Base-by-base conservation (phyloP, 2,888 invertebrate species). In the Endomychus coccineus region DNA sequence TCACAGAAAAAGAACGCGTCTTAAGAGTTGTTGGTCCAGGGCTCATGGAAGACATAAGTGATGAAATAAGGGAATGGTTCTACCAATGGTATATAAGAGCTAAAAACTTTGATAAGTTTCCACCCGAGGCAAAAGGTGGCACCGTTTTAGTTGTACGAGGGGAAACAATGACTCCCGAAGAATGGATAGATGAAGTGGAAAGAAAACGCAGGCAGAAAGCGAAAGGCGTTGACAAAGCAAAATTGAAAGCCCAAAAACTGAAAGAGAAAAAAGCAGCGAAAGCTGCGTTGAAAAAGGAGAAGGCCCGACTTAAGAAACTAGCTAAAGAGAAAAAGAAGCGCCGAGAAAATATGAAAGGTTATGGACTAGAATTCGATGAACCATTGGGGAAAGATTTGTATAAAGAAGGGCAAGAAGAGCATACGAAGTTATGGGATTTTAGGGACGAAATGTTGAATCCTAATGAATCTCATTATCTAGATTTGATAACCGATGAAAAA, bases 1-100 rank as follows among this genome's bases (percentile, higher is more conserved):
- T 71, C 2, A 68, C 67, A 38, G 75, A 76, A 59, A 71, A 71
- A 49, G 53, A 66, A 14, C 66, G 70, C 11, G 64, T 75, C 12
- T 52, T 76, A 12, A 58, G 62, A 43, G 62, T 75, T 2, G 62
- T 72, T 29, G 68, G 70, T 50, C 75, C 73, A 3, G 68, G 74
- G 21, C 68, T 85, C 44, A 75, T 80, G 64, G 86, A 87, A 55
- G 80, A 81, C 49, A 81, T 86, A 58, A 75, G 78, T 22, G 79
- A 76, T 43, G 84, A 87, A 67, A 75, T 88, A 37, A 70, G 81
- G 38, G 75, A 77, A 52, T 87, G 86, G 86, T 80, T 83, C 54
- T 58, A 70, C 28, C 67, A 75, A 35, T 84, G 81, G 79, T 78
- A 80, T 62, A 59, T 62, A 23, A 58, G 60, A 38, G 59, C 69